Conservation (phyloP, 2,113 vertebrate genomes). For the Lutjanus erythropterus region DNA sequence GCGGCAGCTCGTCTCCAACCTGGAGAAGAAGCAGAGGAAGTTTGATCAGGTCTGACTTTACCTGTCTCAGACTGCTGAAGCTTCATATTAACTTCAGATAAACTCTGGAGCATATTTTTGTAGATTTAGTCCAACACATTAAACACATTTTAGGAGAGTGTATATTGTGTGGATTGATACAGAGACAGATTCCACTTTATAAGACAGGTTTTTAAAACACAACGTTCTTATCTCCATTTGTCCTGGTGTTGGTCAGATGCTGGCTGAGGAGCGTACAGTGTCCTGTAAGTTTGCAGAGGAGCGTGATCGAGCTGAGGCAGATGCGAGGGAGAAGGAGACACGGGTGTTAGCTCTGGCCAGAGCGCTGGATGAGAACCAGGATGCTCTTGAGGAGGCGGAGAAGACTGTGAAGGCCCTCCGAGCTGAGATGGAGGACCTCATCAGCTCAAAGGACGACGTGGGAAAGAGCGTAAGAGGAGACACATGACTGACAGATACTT, state of each 20-base stretch:
- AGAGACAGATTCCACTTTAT: no score
- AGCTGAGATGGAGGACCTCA: slow-evolving; percentile 94
- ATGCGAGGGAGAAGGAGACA: slow-evolving; percentile 94
- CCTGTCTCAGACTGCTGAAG: background rate
- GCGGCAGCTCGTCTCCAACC: slow-evolving; percentile 92
- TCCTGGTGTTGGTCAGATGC: slow-evolving; percentile 81
- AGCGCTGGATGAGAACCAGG: slow-evolving; percentile 90
- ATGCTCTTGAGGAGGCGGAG: slow-evolving; percentile 91
- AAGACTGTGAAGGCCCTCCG: slow-evolving; percentile 89
- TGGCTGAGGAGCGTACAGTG: slow-evolving; percentile 93
- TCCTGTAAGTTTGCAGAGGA: slow-evolving; percentile 92
- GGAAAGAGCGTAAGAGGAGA: slow-evolving; percentile 91
- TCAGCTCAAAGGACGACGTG: slow-evolving; percentile 97
- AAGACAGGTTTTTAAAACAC: no score
- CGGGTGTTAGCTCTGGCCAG: slow-evolving; percentile 89
- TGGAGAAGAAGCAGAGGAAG: slow-evolving; percentile 98
- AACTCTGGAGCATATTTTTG: no score
- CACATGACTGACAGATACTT: no score
- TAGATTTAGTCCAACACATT: no score
- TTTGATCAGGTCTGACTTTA: slow-evolving; percentile 91
- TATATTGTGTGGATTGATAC: no score
- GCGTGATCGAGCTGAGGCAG: slow-evolving; percentile 92
- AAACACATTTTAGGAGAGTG: no score
- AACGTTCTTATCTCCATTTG: background rate
- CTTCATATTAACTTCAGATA: no score